These are phyloP conservation scores for Leptinotarsa haldemani DNA, from an alignment of 2,888 invertebrate species.

Conservation along the genomic window DNA sequence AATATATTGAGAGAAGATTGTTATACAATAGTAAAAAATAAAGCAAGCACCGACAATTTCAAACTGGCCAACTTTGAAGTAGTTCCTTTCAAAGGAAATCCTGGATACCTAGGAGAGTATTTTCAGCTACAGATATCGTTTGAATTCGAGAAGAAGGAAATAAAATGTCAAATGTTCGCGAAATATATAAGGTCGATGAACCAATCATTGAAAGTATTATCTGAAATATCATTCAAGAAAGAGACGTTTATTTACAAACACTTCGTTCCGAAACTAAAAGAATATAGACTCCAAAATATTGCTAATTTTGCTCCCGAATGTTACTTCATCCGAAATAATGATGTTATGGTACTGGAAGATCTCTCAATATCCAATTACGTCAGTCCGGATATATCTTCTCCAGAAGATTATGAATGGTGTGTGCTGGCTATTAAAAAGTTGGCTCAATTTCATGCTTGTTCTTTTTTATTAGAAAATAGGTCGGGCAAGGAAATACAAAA, in stretches of 20 bases:
- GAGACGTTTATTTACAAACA: constrained; percentile 62
- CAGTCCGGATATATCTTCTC: constrained; percentile 30
- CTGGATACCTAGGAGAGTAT: constrained; percentile 58
- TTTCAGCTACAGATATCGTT: constrained; percentile 48
- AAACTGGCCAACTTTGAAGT: constrained; percentile 44
- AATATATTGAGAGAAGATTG: constrained; percentile 51
- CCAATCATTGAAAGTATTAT: constrained; percentile 41
- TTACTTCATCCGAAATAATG: constrained; percentile 56
- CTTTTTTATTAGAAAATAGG: constrained; percentile 56
- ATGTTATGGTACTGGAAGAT: constrained; percentile 63
- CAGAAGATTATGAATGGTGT: constrained; percentile 44
- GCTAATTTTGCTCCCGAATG: constrained; percentile 58
- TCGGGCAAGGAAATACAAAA: constrained; percentile 45
- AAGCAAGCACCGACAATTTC: constrained; percentile 46
- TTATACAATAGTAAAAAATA: constrained; percentile 48
- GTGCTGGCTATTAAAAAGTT: constrained; percentile 46
- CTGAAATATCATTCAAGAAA: constrained; percentile 45
- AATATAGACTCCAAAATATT: constrained; percentile 47
- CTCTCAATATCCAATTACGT: constrained; percentile 47
- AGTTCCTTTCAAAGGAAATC: constrained; percentile 43
- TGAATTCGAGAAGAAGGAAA: constrained; percentile 22
- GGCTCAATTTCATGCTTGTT: constrained; percentile 56
- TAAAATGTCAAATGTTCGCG: constrained; percentile 46
- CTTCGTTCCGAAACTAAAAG: constrained; percentile 61
- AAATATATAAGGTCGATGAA: constrained; percentile 46